Base-by-base conservation (phyloP, 2,113 vertebrate genomes). In the Ptyas mucosa region DNA sequence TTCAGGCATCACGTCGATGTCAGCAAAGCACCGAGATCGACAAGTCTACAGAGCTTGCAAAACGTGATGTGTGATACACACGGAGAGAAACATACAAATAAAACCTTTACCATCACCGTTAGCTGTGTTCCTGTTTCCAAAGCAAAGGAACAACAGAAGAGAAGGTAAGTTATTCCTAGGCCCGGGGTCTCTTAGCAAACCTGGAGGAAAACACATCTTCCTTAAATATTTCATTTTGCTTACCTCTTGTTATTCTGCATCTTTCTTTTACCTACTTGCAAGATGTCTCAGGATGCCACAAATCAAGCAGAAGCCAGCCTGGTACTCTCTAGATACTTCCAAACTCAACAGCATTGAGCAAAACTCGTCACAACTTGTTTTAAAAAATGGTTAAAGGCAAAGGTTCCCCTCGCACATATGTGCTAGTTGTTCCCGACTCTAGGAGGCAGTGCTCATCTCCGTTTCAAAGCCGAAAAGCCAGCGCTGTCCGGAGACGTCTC, bases 91-190 rank as follows among this genome's bases (percentile, higher is more conserved):
- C 93, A 97, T 91, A 95, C 93, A 95, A 92, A 97, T 92, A 96
- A 93, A 95, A 92, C 92, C 94, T 93, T 94, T 96, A 95, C 95
- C 94, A 94, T 95, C 95, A 87, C 89, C 1, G 3, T 43, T 91
- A 93, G 89, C 95, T 94, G 94, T 95, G 75, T 96, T 96, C 95
- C 95, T 95, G 54, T 96, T 93, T 95, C 91, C 92, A 94, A 96
- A 94, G 94, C 91, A 92, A 96, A 96, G 94, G 91, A 96, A 95
- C 49, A 8, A 93, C 92, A 89, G 89, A 96, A 92, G 26, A 87
- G 90, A 12, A 92, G 85, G 24, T 87, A 85, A 94, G 90, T 93
- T 95, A 94, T 95, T 96, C 95, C 90, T 90, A 93, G 95, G 94
- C 94, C 87, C 2, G 0, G 92, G 91, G 34, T 81, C 1, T 92